Evolutionary conservation across 64 coral and sea anemone genomes (phyloP).

Genomic region (Actinia tenebrosa): DNA sequence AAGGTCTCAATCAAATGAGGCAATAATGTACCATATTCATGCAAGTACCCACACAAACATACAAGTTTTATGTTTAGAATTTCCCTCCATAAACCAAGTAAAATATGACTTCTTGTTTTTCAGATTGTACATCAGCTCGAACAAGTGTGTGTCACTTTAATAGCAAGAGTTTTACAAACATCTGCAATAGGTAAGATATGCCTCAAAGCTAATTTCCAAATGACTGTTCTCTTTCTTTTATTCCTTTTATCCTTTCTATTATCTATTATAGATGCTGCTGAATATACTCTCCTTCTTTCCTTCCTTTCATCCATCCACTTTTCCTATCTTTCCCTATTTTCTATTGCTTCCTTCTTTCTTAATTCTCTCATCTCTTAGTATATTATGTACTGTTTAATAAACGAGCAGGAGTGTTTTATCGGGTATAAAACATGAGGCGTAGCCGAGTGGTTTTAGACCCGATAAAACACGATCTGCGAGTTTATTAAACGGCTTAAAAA

Average conservation of each 20-base stretch:
- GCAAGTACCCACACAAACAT: too few species aligned
- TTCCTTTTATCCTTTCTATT: neutral
- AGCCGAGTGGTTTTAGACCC: too few species aligned
- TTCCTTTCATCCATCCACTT: neutral
- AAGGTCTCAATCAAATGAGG: too few species aligned
- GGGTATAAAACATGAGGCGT: too few species aligned
- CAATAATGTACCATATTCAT: too few species aligned
- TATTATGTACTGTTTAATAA: too few species aligned
- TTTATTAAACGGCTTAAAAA: too few species aligned
- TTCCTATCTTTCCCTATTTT: neutral
- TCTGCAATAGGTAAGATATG: conserved; percentile 56
- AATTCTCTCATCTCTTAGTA: too few species aligned
- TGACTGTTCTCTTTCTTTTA: neutral
- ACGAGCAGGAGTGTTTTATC: too few species aligned
- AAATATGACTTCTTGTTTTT: neutral
- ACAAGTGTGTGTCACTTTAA: conserved; percentile 53
- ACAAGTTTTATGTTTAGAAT: too few species aligned
- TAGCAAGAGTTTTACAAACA: conserved; percentile 66
- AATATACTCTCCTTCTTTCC: neutral
- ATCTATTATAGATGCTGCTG: neutral
- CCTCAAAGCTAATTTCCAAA: neutral
- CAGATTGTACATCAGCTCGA: conserved; percentile 78
- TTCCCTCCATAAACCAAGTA: too few species aligned
- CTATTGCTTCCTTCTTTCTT: neutral
- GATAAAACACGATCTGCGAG: too few species aligned